Percentiles rank a stretch among this genome's conserved stretches.
Evolutionary conservation across 2,888 invertebrate genomes (phyloP).

Genomic region (Nasonovia ribisnigri): DNA sequence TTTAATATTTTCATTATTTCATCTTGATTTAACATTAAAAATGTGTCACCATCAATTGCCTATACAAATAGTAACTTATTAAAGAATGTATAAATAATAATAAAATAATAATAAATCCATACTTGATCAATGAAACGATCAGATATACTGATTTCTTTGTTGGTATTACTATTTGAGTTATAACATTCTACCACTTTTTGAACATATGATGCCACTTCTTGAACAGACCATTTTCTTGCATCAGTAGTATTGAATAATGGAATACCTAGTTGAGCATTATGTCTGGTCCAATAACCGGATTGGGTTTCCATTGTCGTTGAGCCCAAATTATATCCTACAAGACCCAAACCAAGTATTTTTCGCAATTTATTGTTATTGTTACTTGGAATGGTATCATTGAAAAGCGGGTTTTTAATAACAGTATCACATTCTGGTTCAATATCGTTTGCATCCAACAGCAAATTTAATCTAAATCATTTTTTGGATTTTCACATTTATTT

Average conservation of each 20-base stretch:
- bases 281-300: slow-evolving; percentile 12
- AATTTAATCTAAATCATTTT: slow-evolving; percentile 19
- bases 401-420: neutral
- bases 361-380: neutral
- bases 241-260: slow-evolving; percentile 31
- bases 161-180: neutral
- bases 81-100: slow-evolving; percentile 68
- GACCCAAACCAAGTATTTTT: neutral
- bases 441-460: neutral
- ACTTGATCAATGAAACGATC: slow-evolving; percentile 44
- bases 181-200: neutral
- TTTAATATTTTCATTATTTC: slow-evolving; percentile 83
- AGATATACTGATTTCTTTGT: slow-evolving; percentile 13
- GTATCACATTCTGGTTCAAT: neutral
- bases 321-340: neutral
- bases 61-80: slow-evolving; percentile 69
- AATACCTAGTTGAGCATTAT: slow-evolving; percentile 45
- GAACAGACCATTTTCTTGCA: slow-evolving; percentile 40
- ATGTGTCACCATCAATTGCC: slow-evolving; percentile 86
- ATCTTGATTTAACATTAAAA: slow-evolving; percentile 84
- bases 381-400: neutral
- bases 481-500: neutral
- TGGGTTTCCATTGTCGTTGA: neutral
- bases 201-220: slow-evolving; percentile 51
- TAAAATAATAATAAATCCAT: neutral